phyloP scores from a whole-genome alignment of 2,113 vertebrate genomes.

The Murina feae region DNA sequence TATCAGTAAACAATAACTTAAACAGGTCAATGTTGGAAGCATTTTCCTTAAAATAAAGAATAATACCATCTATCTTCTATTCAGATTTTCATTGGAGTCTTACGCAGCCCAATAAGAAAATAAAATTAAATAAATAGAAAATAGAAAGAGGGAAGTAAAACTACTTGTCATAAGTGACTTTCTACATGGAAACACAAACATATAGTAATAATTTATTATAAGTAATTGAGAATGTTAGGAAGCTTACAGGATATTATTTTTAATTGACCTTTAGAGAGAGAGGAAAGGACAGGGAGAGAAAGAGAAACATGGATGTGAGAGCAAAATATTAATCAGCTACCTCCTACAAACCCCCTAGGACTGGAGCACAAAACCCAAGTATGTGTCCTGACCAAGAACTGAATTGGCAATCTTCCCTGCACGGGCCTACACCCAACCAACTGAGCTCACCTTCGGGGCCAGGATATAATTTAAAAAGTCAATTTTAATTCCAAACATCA shows the following conservation, averaged over 20 bases:
- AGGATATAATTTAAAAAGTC: constrained; percentile 24
- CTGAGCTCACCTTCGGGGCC: too few species aligned
- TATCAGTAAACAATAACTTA: neutral
- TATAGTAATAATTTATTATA: neutral
- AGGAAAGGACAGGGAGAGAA: too few species aligned
- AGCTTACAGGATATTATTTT: constrained; percentile 2
- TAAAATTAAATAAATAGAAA: neutral
- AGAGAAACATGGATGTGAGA: too few species aligned
- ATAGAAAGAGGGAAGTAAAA: neutral
- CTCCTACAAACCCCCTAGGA: too few species aligned
- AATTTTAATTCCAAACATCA: constrained; percentile 13
- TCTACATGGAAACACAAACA: neutral
- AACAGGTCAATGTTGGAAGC: neutral
- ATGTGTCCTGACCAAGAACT: too few species aligned
- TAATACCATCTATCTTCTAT: neutral
- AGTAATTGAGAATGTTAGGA: constrained; percentile 20
- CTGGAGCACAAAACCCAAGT: too few species aligned
- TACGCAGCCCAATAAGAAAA: neutral
- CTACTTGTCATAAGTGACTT: constrained; percentile 1
- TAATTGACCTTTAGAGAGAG: too few species aligned
- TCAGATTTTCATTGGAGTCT: neutral
- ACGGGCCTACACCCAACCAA: too few species aligned
- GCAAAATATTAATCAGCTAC: too few species aligned
- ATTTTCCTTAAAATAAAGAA: neutral
- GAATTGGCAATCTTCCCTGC: too few species aligned